A percentile compares a stretch with the other conserved stretches of the same genome.
phyloP scores from a whole-genome alignment of 1,140 invertebrate genomes.

The Tenebrio molitor region DNA sequence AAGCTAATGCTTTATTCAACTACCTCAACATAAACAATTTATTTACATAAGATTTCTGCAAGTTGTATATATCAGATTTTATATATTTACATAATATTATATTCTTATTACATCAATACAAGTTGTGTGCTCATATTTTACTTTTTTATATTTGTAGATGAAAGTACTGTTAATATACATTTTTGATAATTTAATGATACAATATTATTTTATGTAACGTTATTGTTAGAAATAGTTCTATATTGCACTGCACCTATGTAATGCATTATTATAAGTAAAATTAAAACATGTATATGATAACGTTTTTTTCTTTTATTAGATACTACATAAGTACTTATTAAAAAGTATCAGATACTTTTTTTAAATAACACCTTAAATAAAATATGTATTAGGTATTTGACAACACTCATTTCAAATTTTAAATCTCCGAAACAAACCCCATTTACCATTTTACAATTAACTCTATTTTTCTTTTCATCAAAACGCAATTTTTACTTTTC shows the following conservation, averaged over 20 bases:
- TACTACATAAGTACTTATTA: no score
- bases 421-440: no score
- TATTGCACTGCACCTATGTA: conserved; percentile 63
- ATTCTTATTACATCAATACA: conserved; percentile 53
- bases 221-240: conserved; percentile 62
- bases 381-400: no score
- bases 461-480: no score
- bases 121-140: conserved; percentile 57
- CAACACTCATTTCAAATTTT: no score
- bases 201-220: conserved; percentile 60
- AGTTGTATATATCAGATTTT: conserved; percentile 58
- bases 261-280: conserved; percentile 61
- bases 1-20: conserved; percentile 52
- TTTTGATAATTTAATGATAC: conserved; percentile 59
- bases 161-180: conserved; percentile 57
- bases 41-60: conserved; percentile 54
- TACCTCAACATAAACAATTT: conserved; percentile 53
- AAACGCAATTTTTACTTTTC: no score
- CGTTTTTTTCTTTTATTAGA: conserved; percentile 13
- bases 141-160: conserved; percentile 54
- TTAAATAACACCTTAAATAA: no score
- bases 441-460: no score
- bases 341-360: no score
- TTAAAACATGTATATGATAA: conserved; percentile 56
- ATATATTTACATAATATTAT: conserved; percentile 57